These are phyloP conservation scores for Parapristionchus giblindavisi DNA, from an alignment of 2,888 invertebrate species.

Conservation along the genomic window DNA sequence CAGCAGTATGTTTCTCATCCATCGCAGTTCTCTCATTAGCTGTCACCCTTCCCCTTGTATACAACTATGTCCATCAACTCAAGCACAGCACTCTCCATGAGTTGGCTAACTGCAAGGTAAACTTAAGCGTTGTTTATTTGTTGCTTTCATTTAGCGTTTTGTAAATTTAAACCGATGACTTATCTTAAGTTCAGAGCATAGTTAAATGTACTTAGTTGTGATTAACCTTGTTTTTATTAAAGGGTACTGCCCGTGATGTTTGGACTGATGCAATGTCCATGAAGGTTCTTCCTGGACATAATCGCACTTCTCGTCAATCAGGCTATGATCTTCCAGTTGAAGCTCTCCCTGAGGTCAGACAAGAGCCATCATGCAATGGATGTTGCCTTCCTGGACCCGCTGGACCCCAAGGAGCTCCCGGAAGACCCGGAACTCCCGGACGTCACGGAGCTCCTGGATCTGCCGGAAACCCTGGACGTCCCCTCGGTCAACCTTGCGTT, in stretches of 20 bases:
- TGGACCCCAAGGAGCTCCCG: conserved; percentile 25
- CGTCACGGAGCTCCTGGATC: conserved; percentile 19
- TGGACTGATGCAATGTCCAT: conserved; percentile 18
- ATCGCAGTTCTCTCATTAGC: conserved; percentile 8
- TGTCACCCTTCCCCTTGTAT: conserved; percentile 19
- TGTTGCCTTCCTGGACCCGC: conserved; percentile 26
- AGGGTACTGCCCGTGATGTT: neutral
- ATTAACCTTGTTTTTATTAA: no score
- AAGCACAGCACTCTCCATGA: conserved; percentile 10
- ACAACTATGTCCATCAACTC: conserved; percentile 1
- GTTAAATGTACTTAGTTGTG: no score
- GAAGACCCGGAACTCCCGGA: conserved; percentile 12
- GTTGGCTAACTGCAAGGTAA: conserved; percentile 24
- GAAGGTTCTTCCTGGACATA: conserved; percentile 22
- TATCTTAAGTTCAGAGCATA: no score
- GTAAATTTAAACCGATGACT: no score
- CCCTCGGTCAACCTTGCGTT: conserved; percentile 13
- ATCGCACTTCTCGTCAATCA: conserved; percentile 22
- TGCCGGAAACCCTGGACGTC: conserved; percentile 20
- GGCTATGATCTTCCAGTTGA: conserved; percentile 22
- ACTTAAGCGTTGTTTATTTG: neutral
- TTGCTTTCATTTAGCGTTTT: no score
- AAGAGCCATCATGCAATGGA: conserved; percentile 18
- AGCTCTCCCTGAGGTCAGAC: neutral
- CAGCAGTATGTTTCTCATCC: conserved; percentile 1